Percentiles rank a stretch among this genome's conserved stretches.
Conservation (phyloP, 2,888 invertebrate species). For the Plagiodera versicolora region DNA sequence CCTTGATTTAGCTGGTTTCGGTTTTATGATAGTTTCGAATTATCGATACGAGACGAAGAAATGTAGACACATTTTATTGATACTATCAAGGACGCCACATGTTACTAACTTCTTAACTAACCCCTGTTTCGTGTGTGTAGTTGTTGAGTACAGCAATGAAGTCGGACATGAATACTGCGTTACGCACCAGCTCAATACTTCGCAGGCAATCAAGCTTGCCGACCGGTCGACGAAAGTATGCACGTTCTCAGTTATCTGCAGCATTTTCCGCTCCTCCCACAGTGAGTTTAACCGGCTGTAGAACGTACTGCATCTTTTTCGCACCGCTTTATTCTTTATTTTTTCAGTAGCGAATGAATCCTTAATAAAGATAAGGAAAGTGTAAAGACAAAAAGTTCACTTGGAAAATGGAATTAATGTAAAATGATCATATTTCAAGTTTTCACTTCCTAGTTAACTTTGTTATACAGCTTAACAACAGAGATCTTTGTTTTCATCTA, state of each 20-base stretch:
- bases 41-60: too few species aligned
- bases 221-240: constrained; percentile 55
- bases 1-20: too few species aligned
- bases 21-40: too few species aligned
- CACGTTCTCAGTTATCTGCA: constrained; percentile 56
- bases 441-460: too few species aligned
- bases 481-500: not conserved
- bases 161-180: constrained; percentile 67
- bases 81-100: not conserved
- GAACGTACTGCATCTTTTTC: constrained; percentile 3
- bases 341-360: too few species aligned
- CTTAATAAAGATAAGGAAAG: too few species aligned
- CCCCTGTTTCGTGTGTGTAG: constrained; percentile 53
- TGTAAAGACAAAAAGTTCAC: too few species aligned
- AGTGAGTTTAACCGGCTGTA: constrained; percentile 48
- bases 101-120: not conserved
- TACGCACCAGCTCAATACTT: constrained; percentile 43
- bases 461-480: too few species aligned
- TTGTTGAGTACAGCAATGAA: constrained; percentile 77
- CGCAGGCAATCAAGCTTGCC: constrained; percentile 50
- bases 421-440: too few species aligned
- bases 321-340: not conserved
- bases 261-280: constrained; percentile 53
- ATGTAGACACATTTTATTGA: too few species aligned
- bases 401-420: too few species aligned